Conservation (phyloP, 1,140 invertebrate species). For the Trichonephila clavipes region DNA sequence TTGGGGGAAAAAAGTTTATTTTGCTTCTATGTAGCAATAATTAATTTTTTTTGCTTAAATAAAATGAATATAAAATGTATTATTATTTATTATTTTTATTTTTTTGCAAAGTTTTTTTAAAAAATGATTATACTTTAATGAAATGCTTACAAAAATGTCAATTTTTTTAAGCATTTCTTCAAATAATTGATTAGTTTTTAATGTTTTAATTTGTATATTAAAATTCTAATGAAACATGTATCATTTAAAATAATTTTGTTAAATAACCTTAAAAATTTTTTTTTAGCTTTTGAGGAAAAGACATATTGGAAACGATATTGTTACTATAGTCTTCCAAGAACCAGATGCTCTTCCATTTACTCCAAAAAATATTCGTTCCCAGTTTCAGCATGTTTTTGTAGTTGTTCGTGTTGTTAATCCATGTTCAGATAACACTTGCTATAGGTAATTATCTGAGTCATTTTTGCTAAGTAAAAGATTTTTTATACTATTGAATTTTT, state of each 20-base stretch:
- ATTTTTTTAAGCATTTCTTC: background rate
- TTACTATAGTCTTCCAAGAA: constrained; percentile 98
- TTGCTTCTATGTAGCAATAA: no score
- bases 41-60: no score
- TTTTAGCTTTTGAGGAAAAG: constrained; percentile 90
- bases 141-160: background rate
- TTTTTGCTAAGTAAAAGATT: background rate
- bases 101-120: no score
- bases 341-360: constrained; percentile 95
- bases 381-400: constrained; percentile 99
- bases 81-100: no score
- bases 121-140: background rate
- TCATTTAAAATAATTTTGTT: background rate
- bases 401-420: constrained; percentile 94
- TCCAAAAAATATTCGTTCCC: constrained; percentile 94
- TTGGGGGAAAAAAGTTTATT: background rate
- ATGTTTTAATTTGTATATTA: background rate
- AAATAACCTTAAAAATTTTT: background rate
- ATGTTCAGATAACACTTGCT: constrained; percentile 93
- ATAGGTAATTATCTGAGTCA: constrained; percentile 83
- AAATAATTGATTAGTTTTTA: background rate
- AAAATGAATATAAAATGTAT: no score
- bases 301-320: constrained; percentile 97
- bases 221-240: background rate
- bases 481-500: background rate